These are phyloP conservation scores for Urocyon cinereoargenteus DNA, from an alignment of 2,797 vertebrate species.

Conservation along the genomic window DNA sequence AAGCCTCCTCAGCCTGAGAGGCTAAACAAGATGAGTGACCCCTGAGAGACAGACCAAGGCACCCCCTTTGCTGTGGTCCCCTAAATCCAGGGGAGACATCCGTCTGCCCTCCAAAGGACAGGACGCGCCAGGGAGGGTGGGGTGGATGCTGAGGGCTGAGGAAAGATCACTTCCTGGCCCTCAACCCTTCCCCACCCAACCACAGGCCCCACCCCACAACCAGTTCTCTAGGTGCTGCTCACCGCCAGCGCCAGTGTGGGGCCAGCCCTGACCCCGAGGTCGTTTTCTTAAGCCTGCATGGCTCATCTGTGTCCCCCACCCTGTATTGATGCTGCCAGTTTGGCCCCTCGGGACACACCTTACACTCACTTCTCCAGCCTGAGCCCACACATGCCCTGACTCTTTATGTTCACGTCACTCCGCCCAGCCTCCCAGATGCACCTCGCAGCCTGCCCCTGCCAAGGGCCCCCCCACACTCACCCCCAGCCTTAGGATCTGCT, in stretches of 20 bases:
- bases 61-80: neutral
- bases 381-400: slow-evolving; percentile 74
- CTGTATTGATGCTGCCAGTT: neutral
- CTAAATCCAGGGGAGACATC: neutral
- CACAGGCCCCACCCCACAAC: neutral
- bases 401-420: neutral
- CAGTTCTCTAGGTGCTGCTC: neutral
- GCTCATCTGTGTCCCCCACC: slow-evolving; percentile 62
- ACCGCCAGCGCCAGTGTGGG: neutral
- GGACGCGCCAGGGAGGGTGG: neutral
- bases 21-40: rapidly evolving
- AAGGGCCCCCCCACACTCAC: neutral
- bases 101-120: neutral
- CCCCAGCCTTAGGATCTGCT: neutral
- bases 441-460: neutral
- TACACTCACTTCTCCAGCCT: slow-evolving; percentile 16
- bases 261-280: slow-evolving; percentile 70
- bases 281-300: slow-evolving; percentile 38
- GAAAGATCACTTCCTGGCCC: slow-evolving; percentile 68
- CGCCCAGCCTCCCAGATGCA: slow-evolving; percentile 38
- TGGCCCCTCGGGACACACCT: slow-evolving; percentile 71
- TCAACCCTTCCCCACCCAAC: slow-evolving; percentile 19
- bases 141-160: slow-evolving; percentile 9
- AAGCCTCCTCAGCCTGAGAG: neutral
- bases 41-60: neutral